phyloP scores from a whole-genome alignment of 2,888 invertebrate species.

The Shargacucullia verbasci region DNA sequence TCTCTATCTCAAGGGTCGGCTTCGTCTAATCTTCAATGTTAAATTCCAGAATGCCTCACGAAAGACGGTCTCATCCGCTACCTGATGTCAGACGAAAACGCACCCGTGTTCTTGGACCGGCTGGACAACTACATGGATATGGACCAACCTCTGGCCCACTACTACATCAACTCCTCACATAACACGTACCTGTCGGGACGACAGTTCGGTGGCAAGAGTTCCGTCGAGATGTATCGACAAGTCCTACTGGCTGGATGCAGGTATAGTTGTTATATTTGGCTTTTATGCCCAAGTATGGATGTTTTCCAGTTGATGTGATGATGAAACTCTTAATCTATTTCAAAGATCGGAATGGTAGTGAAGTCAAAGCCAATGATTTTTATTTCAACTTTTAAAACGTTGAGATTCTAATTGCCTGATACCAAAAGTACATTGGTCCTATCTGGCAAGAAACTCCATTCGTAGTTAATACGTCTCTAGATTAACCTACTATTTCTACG shows the following conservation, averaged over 20 bases:
- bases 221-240: slow-evolving; percentile 99
- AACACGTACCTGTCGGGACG: slow-evolving; percentile 98
- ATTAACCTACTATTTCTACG: no score
- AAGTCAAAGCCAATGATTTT: no score
- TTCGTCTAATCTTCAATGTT: neutral
- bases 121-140: slow-evolving; percentile 99
- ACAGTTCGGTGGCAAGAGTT: slow-evolving; percentile 99
- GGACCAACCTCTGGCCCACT: slow-evolving; percentile 99
- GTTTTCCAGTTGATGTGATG: no score
- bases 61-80: slow-evolving; percentile 99
- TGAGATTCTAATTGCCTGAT: no score
- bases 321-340: no score
- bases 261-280: slow-evolving; percentile 76
- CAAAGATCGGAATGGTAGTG: no score
- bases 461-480: no score
- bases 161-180: slow-evolving; percentile 99
- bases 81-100: slow-evolving; percentile 99
- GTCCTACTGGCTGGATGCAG: slow-evolving; percentile 98
- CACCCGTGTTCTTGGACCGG: slow-evolving; percentile 99
- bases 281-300: neutral
- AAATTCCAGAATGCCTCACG: slow-evolving; percentile 92
- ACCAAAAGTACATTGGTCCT: no score
- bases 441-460: no score
- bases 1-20: no score
- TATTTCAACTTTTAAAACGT: no score